Conservation (phyloP, 1,140 invertebrate species). For the Drosophila rufa region DNA sequence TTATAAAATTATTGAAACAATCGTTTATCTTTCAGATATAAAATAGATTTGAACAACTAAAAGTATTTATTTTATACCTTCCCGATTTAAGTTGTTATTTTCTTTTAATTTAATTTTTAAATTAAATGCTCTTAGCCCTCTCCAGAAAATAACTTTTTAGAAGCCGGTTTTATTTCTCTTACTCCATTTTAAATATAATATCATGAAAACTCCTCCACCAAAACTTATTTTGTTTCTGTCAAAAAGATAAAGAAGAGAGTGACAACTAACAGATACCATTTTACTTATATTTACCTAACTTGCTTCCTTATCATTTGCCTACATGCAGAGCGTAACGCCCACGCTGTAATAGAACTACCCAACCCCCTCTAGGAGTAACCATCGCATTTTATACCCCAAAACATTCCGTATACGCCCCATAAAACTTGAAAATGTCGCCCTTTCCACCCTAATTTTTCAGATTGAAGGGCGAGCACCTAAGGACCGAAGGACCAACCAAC, state of each 20-base stretch:
- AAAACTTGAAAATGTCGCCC: conserved; percentile 45
- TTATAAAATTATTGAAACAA: too few species aligned
- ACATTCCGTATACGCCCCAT: conserved; percentile 60
- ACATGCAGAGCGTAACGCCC: conserved; percentile 55
- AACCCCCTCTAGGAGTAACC: not conserved
- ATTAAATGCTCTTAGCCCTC: too few species aligned
- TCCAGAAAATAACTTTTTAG: too few species aligned
- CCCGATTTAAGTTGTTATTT: too few species aligned
- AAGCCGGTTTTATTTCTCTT: too few species aligned
- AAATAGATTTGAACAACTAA: too few species aligned
- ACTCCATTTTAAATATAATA: too few species aligned
- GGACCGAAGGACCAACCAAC: conserved; percentile 33
- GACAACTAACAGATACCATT: conserved; percentile 1
- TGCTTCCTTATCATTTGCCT: conserved; percentile 45
- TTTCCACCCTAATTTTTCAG: conserved; percentile 39
- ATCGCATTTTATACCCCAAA: conserved; percentile 9
- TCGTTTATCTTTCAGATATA: too few species aligned
- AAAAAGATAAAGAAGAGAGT: not conserved
- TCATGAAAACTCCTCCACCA: not conserved
- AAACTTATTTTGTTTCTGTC: too few species aligned
- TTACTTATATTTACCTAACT: not conserved
- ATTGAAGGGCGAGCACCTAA: conserved; percentile 35
- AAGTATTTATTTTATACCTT: too few species aligned
- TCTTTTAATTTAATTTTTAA: too few species aligned
- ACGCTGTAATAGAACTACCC: not conserved